Evolutionary conservation across 2,797 vertebrate genomes (phyloP), one percentile per base, ranked within the genome.

Genomic region (Enteromius afrohamiltoni): DNA sequence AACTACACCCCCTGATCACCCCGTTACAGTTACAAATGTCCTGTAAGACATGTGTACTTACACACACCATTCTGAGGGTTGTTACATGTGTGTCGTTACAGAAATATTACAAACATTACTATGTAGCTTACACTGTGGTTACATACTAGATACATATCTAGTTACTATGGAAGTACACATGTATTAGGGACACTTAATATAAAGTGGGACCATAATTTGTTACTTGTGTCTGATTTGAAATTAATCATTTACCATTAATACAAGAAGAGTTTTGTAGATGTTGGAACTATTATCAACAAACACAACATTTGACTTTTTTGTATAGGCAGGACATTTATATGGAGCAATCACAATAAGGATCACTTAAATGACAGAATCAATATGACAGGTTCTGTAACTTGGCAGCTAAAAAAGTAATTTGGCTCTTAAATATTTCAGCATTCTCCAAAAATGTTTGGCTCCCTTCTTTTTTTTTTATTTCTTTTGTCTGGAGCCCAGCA

Each of bases 351-450:
- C 45, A 71, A 10, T 49, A 16, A 34, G 9, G 29, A 31, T 64
- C 0, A 64, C 26, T 64, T 64, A 14, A 64, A 17, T n/a, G 26
- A 34, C 0, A 13, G 26, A 47, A 51, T 74, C 49, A 51, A 13
- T 31, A 64, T 74, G 47, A n/a, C 17, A 31, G 70, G 21, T 21
- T 31, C 17, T 74, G 70, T 74, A 19, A 31, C 51, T 73, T 73
- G 70, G 19, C 45, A 31, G 26, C 45, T 31, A 73, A 53, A 53
- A 71, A 21, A 71, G 8, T 49, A 4, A 45, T n/a, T n/a, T 49
- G 9, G 17, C 17, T 76, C 51, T 58, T 26, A 40, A 77, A 19
- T 47, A 31, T 64, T n/a, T 34, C 31, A 29, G 16, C 16, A 64
- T 65, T 65, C 40, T 26, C 53, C n/a, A 55, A 55, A 53, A 53